Conservation (phyloP, 2,797 vertebrate genomes). For the Poecilia velifera region DNA sequence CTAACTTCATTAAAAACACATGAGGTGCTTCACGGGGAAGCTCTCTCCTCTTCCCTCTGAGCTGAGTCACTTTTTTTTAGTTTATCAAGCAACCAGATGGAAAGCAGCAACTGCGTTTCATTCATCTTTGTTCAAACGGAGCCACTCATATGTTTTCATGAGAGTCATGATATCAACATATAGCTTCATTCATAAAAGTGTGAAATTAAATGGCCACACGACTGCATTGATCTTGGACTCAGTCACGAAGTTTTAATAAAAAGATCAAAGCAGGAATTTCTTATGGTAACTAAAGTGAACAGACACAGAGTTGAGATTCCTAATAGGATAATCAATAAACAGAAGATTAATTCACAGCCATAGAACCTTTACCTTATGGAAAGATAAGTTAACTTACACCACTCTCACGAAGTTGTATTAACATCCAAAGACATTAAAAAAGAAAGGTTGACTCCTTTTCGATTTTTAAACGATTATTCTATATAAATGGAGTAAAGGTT, state of each 20-base stretch:
- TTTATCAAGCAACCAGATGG: constrained; percentile 48
- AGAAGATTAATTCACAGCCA: background rate
- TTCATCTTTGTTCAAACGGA: constrained; percentile 36
- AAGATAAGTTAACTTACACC: background rate
- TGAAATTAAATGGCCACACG: background rate
- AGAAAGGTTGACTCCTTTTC: background rate
- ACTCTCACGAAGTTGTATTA: background rate
- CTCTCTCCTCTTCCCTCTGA: constrained; percentile 30
- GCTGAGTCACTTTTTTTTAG: constrained; percentile 44
- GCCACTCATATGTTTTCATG: constrained; percentile 24
- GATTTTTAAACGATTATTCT: background rate
- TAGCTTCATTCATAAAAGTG: constrained; percentile 36
- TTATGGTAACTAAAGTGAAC: constrained; percentile 1
- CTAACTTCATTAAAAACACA: constrained; percentile 79
- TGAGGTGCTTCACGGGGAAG: constrained; percentile 50
- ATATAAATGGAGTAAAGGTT: background rate
- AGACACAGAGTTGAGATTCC: constrained; percentile 6
- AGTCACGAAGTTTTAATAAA: constrained; percentile 14
- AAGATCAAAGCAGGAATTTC: constrained; percentile 23
- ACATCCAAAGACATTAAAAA: background rate
- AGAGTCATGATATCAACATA: constrained; percentile 43
- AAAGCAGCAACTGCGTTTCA: constrained; percentile 42
- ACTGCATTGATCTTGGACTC: background rate
- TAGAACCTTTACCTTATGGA: background rate
- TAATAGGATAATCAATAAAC: background rate